phyloP scores from a whole-genome alignment of 2,113 vertebrate genomes.

The Perca flavescens region DNA sequence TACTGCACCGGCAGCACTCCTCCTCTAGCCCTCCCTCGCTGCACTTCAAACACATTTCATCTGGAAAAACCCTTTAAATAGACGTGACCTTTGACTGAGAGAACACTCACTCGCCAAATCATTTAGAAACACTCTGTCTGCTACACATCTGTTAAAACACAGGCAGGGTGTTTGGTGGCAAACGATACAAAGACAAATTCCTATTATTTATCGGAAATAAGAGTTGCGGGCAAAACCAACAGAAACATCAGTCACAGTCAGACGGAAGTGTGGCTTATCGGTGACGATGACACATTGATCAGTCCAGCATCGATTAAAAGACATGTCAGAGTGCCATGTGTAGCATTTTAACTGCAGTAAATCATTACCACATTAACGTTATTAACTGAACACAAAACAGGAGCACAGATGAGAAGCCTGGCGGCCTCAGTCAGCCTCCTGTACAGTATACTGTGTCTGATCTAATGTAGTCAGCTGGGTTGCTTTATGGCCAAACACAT shows the following conservation, averaged over 20 bases:
- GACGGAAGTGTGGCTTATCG: not conserved
- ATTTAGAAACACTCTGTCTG: conserved; percentile 49
- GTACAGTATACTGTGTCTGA: not conserved
- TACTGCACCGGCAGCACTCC: conserved; percentile 25
- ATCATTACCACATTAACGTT: conserved; percentile 5
- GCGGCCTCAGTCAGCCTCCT: not conserved
- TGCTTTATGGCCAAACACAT: not conserved
- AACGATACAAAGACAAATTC: not conserved
- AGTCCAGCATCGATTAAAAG: not conserved
- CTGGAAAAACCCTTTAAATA: conserved; percentile 80
- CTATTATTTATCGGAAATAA: not conserved
- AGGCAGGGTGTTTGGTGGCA: not conserved
- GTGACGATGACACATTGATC: conserved; percentile 19
- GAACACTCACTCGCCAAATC: conserved; percentile 58
- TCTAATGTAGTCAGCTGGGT: not conserved
- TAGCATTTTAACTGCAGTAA: not conserved
- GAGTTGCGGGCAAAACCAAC: not conserved
- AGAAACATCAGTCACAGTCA: not conserved
- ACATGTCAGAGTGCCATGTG: conserved; percentile 14
- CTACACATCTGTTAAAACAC: conserved; percentile 46
- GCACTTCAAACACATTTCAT: conserved; percentile 77
- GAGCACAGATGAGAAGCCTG: not conserved
- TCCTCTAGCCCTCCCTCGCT: conserved; percentile 7
- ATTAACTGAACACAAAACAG: not conserved
- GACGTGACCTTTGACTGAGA: conserved; percentile 75